Evolutionary conservation across 1,140 invertebrate genomes (phyloP).

Genomic region (Formica exsecta): DNA sequence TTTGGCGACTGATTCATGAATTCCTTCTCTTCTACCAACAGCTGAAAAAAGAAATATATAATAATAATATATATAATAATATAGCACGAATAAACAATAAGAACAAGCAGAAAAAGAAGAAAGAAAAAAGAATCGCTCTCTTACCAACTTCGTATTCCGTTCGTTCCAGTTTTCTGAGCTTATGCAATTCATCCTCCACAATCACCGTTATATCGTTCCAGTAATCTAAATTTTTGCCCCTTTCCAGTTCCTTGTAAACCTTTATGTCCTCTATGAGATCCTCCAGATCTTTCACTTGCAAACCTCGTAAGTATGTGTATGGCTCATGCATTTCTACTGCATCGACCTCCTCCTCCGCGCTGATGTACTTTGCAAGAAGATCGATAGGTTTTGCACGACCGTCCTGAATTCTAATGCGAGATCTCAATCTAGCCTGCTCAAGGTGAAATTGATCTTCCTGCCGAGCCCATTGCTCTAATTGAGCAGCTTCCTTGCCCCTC

Average conservation of each 20-base stretch:
- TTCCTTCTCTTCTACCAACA: conserved; percentile 94
- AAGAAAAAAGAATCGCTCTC: conserved; percentile 42
- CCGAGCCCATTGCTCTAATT: conserved; percentile 97
- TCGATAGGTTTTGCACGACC: conserved; percentile 99
- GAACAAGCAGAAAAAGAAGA: neutral
- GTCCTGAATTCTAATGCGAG: conserved; percentile 98
- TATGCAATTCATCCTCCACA: conserved; percentile 97
- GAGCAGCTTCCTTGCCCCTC: conserved; percentile 97
- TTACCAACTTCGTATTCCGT: conserved; percentile 88
- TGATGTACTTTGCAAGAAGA: conserved; percentile 98
- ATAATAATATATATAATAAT: neutral
- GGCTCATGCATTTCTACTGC: conserved; percentile 99
- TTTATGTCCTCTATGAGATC: conserved; percentile 99
- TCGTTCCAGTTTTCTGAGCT: conserved; percentile 92
- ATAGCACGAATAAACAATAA: conserved; percentile 31
- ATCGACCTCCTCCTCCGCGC: conserved; percentile 95
- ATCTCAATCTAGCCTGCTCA: conserved; percentile 95
- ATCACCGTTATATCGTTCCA: conserved; percentile 99
- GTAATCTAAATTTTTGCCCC: conserved; percentile 95
- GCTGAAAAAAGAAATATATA: conserved; percentile 78
- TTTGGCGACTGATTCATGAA: conserved; percentile 96
- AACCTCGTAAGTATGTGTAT: conserved; percentile 97
- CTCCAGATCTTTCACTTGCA: conserved; percentile 97
- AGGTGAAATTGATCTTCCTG: conserved; percentile 98
- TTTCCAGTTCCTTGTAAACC: conserved; percentile 95